Evolutionary conservation across 2,797 vertebrate species (phyloP), one percentile per base, ranked within the genome.

Genomic region (Hemibagrus guttatus): DNA sequence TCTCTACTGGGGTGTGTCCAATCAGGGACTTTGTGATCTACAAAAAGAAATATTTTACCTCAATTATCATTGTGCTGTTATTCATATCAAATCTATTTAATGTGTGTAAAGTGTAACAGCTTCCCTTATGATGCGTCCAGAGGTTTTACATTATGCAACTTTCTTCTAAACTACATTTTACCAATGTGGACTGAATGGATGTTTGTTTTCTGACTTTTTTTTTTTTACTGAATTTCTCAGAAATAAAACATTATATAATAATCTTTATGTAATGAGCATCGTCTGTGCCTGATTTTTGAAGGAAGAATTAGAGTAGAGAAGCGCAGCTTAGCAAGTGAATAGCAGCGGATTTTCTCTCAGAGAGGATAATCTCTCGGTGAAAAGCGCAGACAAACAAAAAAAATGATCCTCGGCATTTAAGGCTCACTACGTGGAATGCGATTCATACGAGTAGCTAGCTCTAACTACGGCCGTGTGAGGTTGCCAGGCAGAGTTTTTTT

Each of bases 271-370:
- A 82, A 54, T 54, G 63, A 11, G 14, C 61, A 72, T 75, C 69
- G 42, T 87, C 16, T 23, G 8, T 83, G 66, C 71, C 76, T 86
- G 58, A 58, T 49, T 88, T 88, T 75, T 58, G 28, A 64, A 71
- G 80, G 28, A 69, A 75, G 66, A 83, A 78, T 69, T 80, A 80
- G 59, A 52, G n/a, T 83, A 85, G 81, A 75, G 39, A n/a, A 78
- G 82, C 39, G 80, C 35, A 82, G 88, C 88, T 89, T 87, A 84
- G 83, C 56, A 31, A 58, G 4, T 86, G 79, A 88, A 86, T 89
- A 85, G 4, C 66, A 35, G 17, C 63, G 87, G 78, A 84, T 87
- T 84, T 92, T 91, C 92, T 91, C 88, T 88, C 59, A 42, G 81
- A 86, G 81, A 87, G 85, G 84, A 87, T 87, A 84, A 89, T 82